These are phyloP conservation scores for Athalia rosae DNA, from an alignment of 2,888 invertebrate genomes.

Conservation along the genomic window DNA sequence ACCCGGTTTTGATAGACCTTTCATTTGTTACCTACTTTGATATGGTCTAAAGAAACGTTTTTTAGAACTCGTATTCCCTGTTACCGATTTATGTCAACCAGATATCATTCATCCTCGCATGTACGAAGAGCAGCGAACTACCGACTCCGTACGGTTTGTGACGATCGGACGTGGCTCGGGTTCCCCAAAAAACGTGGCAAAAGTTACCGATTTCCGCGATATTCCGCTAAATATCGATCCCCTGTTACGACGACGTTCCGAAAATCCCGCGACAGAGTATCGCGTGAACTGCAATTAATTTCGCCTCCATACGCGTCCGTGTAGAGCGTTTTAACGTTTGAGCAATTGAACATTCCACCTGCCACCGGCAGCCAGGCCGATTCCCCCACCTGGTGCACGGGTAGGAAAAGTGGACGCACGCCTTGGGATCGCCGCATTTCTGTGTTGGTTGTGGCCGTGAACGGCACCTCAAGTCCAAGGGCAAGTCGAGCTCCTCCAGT, in stretches of 20 bases:
- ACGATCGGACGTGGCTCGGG: background rate
- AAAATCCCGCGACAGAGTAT: background rate
- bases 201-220: background rate
- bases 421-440: constrained; percentile 71
- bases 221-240: background rate
- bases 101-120: background rate
- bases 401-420: constrained; percentile 71
- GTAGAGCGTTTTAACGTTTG: constrained; percentile 39
- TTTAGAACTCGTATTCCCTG: constrained; percentile 22
- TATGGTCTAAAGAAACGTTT: background rate
- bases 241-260: background rate
- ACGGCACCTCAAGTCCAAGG: constrained; percentile 72
- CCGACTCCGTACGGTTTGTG: background rate
- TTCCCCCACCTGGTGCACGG: constrained; percentile 63
- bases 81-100: constrained; percentile 23
- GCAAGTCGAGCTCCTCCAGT: constrained; percentile 58
- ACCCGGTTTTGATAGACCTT: constrained; percentile 24
- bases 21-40: constrained; percentile 39
- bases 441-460: constrained; percentile 72
- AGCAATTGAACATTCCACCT: constrained; percentile 68
- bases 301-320: constrained; percentile 10
- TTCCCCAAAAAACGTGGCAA: background rate
- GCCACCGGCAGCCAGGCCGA: constrained; percentile 63
- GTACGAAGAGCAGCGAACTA: background rate
- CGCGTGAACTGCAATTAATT: constrained; percentile 3